Percentiles rank a stretch among this genome's conserved stretches.
These are phyloP conservation scores for Nomada hirtipes DNA, from an alignment of 2,888 invertebrate genomes.

Conservation along the genomic window DNA sequence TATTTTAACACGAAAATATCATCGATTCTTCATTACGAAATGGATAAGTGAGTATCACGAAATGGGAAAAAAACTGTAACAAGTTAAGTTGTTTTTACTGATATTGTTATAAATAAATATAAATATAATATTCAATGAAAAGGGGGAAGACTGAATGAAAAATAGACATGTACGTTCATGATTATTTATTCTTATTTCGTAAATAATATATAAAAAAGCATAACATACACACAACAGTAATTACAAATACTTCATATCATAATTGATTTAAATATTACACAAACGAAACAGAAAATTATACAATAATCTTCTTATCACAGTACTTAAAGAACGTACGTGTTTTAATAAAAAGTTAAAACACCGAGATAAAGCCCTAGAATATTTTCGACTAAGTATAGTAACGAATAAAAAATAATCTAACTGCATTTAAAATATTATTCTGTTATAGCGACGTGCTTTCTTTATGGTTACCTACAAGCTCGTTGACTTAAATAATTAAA, in stretches of 20 bases:
- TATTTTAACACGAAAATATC: slow-evolving; percentile 87
- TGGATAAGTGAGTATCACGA: slow-evolving; percentile 85
- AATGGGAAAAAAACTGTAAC: background rate
- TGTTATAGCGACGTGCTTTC: background rate
- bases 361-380: slow-evolving; percentile 10
- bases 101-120: background rate
- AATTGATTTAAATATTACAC: slow-evolving; percentile 29
- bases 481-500: slow-evolving; percentile 2
- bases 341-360: slow-evolving; percentile 22
- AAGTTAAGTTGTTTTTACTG: slow-evolving; percentile 4
- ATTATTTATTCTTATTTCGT: slow-evolving; percentile 58
- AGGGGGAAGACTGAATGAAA: background rate
- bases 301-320: slow-evolving; percentile 69
- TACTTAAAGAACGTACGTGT: slow-evolving; percentile 63
- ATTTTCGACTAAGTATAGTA: background rate
- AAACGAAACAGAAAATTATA: slow-evolving; percentile 59
- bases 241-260: slow-evolving; percentile 52
- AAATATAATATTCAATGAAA: slow-evolving; percentile 18
- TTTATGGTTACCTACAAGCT: slow-evolving; percentile 1
- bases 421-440: slow-evolving; percentile 11
- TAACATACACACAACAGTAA: slow-evolving; percentile 49
- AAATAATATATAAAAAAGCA: slow-evolving; percentile 70
- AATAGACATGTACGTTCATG: slow-evolving; percentile 26
- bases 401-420: slow-evolving; percentile 21
- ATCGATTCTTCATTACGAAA: slow-evolving; percentile 86